These are phyloP conservation scores for Drosophila teissieri DNA, from an alignment of 1,140 invertebrate species.

Conservation along the genomic window DNA sequence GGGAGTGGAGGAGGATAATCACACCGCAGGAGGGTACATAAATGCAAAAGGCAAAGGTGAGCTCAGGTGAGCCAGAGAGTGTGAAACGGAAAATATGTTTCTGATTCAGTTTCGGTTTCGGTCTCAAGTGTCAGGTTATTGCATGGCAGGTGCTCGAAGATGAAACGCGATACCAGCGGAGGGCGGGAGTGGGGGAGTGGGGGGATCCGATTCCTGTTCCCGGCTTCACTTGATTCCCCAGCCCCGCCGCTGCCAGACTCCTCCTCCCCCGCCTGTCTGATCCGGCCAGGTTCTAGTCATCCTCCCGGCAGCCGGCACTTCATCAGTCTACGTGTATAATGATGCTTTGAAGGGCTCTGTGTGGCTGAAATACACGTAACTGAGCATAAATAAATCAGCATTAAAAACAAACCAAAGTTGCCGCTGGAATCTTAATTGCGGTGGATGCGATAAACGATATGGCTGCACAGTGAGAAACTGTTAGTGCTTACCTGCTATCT, in stretches of 20 bases:
- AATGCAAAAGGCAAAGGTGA: not conserved
- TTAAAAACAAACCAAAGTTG: slow-evolving; percentile 46
- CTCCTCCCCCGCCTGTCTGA: slow-evolving; percentile 7
- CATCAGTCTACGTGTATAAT: slow-evolving; percentile 38
- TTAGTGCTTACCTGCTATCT: too few relatives aligned
- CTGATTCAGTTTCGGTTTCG: slow-evolving; percentile 42
- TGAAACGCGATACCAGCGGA: slow-evolving; percentile 35
- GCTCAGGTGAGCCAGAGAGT: slow-evolving; percentile 21
- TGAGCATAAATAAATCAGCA: slow-evolving; percentile 51
- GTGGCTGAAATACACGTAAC: slow-evolving; percentile 39
- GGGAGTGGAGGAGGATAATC: slow-evolving; percentile 22
- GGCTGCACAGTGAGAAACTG: slow-evolving; percentile 1
- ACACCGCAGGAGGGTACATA: slow-evolving; percentile 20
- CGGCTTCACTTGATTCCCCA: not conserved
- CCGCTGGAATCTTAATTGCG: slow-evolving; percentile 41
- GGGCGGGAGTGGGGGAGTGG: not conserved
- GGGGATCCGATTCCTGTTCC: slow-evolving; percentile 13
- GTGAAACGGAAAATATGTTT: slow-evolving; percentile 49
- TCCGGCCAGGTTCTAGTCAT: slow-evolving; percentile 22
- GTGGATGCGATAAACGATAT: slow-evolving; percentile 16
- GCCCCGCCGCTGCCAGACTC: not conserved
- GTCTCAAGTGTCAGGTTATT: slow-evolving; percentile 46
- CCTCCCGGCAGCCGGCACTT: slow-evolving; percentile 23
- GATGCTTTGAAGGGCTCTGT: slow-evolving; percentile 31
- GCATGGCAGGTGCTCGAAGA: slow-evolving; percentile 44